These are phyloP conservation scores for Eumerus sabulonum DNA, from an alignment of 2,888 invertebrate species.

Conservation along the genomic window DNA sequence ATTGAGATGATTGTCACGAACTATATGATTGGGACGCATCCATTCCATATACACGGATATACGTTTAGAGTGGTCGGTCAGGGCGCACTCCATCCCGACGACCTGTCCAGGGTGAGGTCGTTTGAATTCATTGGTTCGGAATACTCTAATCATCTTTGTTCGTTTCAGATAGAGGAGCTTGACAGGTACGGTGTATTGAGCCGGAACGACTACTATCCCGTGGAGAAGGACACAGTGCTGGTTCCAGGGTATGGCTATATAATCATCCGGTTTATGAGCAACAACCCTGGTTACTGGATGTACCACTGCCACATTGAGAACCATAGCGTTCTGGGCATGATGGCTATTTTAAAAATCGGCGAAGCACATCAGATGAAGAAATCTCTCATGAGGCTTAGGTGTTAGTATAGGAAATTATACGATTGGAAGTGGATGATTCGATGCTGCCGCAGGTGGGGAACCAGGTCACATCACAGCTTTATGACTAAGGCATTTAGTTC, in stretches of 20 bases:
- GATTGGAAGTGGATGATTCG: too few species aligned
- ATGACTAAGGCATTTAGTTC: too few species aligned
- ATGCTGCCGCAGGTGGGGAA: too few species aligned
- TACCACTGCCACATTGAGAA: slow-evolving; percentile 76
- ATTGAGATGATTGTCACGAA: slow-evolving; percentile 75
- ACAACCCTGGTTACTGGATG: slow-evolving; percentile 76
- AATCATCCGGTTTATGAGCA: slow-evolving; percentile 75
- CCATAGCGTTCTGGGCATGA: slow-evolving; percentile 74
- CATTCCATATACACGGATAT: slow-evolving; percentile 75
- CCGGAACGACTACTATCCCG: slow-evolving; percentile 73
- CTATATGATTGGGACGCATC: slow-evolving; percentile 74
- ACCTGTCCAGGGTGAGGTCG: slow-evolving; percentile 73
- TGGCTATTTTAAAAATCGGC: slow-evolving; percentile 75
- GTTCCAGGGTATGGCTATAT: slow-evolving; percentile 75
- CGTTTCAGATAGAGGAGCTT: slow-evolving; percentile 73
- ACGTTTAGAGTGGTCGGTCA: slow-evolving; percentile 76
- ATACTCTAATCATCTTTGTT: not conserved
- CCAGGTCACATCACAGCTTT: too few species aligned
- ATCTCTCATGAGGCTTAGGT: slow-evolving; percentile 72
- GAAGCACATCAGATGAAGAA: slow-evolving; percentile 75
- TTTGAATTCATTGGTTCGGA: not conserved
- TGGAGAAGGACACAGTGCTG: slow-evolving; percentile 76
- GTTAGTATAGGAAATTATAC: too few species aligned
- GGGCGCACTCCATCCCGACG: slow-evolving; percentile 71
- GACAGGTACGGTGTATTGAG: slow-evolving; percentile 73